These are phyloP conservation scores for Nymphicus hollandicus DNA, from an alignment of 2,113 vertebrate genomes.

Conservation along the genomic window DNA sequence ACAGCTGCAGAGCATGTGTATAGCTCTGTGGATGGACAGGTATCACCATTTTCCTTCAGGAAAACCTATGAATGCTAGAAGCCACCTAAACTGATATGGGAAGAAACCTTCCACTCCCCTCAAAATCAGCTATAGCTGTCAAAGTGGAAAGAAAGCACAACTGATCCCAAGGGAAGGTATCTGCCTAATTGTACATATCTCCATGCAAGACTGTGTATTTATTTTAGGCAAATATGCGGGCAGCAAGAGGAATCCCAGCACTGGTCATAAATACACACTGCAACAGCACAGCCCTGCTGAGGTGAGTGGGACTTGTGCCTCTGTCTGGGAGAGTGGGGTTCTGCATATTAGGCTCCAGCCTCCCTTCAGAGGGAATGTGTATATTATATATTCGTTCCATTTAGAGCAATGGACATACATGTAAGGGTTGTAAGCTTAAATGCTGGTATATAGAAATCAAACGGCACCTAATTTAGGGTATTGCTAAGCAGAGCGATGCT, in stretches of 20 bases:
- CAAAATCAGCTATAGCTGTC: neutral
- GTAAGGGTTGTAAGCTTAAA: neutral
- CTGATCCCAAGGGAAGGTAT: neutral
- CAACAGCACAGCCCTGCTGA: neutral
- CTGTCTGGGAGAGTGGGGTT: neutral
- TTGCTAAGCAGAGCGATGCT: neutral
- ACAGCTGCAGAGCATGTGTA: neutral
- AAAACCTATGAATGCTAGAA: neutral
- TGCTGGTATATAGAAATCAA: neutral
- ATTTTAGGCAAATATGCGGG: conserved; percentile 17
- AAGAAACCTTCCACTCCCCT: neutral
- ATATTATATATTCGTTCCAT: neutral
- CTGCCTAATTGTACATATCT: neutral
- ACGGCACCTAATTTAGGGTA: neutral
- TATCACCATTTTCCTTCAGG: neutral
- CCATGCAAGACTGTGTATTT: neutral
- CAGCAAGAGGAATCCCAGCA: neutral
- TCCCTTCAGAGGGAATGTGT: neutral
- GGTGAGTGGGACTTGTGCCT: neutral
- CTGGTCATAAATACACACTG: neutral
- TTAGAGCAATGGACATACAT: neutral
- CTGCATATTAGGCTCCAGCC: neutral
- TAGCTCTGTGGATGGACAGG: neutral
- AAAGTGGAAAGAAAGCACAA: neutral
- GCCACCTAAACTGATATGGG: neutral